phyloP scores from a whole-genome alignment of 2,888 invertebrate genomes.

The Saturnia japonica region DNA sequence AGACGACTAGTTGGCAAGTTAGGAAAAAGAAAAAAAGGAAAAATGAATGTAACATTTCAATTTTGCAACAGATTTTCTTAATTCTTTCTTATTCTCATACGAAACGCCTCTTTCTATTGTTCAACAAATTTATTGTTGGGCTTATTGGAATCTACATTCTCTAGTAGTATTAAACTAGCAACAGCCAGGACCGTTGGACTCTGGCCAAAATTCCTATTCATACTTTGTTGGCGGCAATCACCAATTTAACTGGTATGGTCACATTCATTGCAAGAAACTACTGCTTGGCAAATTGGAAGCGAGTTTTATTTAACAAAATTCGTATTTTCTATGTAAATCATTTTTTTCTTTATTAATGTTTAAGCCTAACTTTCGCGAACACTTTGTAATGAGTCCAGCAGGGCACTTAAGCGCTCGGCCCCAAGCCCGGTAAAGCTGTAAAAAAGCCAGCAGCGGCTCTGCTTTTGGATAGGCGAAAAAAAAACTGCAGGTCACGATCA shows the following conservation, averaged over 20 bases:
- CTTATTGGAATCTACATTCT: conserved; percentile 15
- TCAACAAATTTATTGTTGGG: not conserved
- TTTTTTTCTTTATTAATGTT: not conserved
- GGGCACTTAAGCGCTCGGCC: no score
- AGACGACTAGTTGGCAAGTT: no score
- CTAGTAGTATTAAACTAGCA: conserved; percentile 31
- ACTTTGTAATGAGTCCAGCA: not conserved
- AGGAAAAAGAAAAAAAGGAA: no score
- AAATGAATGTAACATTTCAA: not conserved
- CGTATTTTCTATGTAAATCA: conserved; percentile 16
- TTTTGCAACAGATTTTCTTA: not conserved
- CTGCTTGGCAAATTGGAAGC: conserved; percentile 33
- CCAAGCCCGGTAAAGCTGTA: no score
- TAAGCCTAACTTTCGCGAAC: not conserved
- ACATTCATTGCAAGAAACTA: conserved; percentile 44
- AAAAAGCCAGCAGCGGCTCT: no score
- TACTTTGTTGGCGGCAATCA: conserved; percentile 56
- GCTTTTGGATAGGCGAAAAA: no score
- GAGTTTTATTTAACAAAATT: conserved; percentile 35
- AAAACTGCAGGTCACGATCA: no score
- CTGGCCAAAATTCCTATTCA: conserved; percentile 63
- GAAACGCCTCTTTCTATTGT: not conserved
- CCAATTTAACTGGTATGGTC: conserved; percentile 50
- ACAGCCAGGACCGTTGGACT: conserved; percentile 42
- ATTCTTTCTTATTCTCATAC: not conserved